Base-by-base conservation (phyloP, 2,113 vertebrate genomes). In the Gnathonemus longibarbis region DNA sequence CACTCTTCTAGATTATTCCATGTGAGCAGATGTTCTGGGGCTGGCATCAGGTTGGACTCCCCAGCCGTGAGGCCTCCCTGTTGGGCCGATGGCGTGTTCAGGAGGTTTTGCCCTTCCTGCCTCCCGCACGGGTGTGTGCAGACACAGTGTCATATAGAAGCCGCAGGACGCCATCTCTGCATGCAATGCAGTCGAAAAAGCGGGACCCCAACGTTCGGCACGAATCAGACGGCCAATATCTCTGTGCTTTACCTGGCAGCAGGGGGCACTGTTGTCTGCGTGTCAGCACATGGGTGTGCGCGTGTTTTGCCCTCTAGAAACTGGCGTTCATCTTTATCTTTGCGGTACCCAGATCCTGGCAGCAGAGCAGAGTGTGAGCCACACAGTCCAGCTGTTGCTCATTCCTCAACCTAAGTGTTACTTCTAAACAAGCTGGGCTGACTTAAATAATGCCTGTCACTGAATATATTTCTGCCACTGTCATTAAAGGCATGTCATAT, bases 221-320 rank as follows among this genome's bases (percentile, higher is more conserved):
- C 8, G 8, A 77, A 74, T 35, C 48, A 80, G 74, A 31, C 3
- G 17, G 58, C 19, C 27, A 15, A 31, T 27, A 27, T 10, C 45
- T 5, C 17, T 27, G 19, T 24, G 19, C 66, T 4, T 45, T 66
- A 11, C 48, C 88, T 13, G n/a, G 27, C 88, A 89, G 88, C 66
- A 89, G 88, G 66, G 66, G 88, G 62, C 66, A 3, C 62, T 89
- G 88, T 89, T 89, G 62, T 88, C n/a, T 88, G 74, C 49, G 52
- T 62, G 50, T 19, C 1, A 39, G 39, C 35, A 9, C 89, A 24
- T 80, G 74, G 8, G 74, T 21, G 74, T 42, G 35, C 19, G 35
- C 6, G 15, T 80, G 70, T 77, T 42, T 17, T 42, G 35, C 35
- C 35, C 74, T 80, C 35, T 42, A 2, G 31, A 42, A 6, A 39